Evolutionary conservation across 2,113 vertebrate genomes (phyloP), one percentile per base, ranked within the genome.

Genomic region (Xyrauchen texanus): DNA sequence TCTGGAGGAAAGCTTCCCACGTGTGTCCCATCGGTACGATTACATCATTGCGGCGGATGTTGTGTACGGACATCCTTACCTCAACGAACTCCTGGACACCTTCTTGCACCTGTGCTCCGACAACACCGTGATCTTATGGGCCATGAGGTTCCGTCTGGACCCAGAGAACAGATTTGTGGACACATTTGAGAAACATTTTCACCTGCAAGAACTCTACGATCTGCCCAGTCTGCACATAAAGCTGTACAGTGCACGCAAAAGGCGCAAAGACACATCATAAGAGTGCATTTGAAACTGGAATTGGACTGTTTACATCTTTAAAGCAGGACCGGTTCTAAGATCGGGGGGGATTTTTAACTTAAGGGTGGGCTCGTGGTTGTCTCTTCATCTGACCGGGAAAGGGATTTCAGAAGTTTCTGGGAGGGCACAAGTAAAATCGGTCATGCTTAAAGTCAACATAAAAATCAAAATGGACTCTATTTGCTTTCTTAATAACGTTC

Each of bases 41-140:
- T 98, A 98, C 82, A 89, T 98, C 83, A 88, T 99, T 91, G 97
- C 97, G 8, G 96, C 98, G 0, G 97, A 98, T 3, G 97, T 99
- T 11, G 98, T 98, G 49, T 99, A 99, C 2, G 77, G 92, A 13
- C 97, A 99, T 66, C 94, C 96, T 0, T 96, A 93, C 83, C 88
- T 99, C 75, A 86, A 94, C 0, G 95, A 98, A 77, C 95, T 99
- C 45, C 92, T 99, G 81, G 84, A 92, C 61, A 98, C 97, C 16
- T 98, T 98, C 83, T 92, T 96, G 71, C 91, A 98, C 86, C 90
- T 98, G 84, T 97, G 96, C 78, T 92, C 91, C 72, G 93, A 94
- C 0, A 88, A 93, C 77, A 98, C 97, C 0, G 42, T 94, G 87
- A 95, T 99, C 84, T 86, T 99, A 13, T 99, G 97, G 97, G 95